Conservation (phyloP, 2,888 invertebrate genomes). For the Lamproptera curius region DNA sequence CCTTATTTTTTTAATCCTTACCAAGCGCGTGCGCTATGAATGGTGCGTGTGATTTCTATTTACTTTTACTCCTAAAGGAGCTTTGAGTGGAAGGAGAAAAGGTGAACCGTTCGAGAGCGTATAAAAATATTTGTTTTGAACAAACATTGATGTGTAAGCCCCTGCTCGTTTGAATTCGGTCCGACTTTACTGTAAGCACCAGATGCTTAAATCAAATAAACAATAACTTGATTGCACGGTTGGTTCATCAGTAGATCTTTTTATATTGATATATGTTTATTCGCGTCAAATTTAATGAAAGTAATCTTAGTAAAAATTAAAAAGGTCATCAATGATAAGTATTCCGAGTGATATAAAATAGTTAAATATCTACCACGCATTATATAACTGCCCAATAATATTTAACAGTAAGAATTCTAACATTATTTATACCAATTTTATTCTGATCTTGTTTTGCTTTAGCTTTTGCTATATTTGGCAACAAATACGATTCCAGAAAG, state of each 20-base stretch:
- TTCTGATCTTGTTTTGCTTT: no score
- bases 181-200: not conserved
- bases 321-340: not conserved
- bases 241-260: not conserved
- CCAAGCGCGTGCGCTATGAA: constrained; percentile 60
- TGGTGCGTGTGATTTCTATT: constrained; percentile 69
- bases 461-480: no score
- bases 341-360: no score
- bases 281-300: not conserved
- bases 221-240: not conserved
- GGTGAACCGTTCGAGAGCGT: constrained; percentile 52
- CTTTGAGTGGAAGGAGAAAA: constrained; percentile 45
- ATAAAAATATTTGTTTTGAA: constrained; percentile 53
- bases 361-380: no score
- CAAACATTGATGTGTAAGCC: constrained; percentile 44
- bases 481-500: no score
- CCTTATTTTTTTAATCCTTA: constrained; percentile 36
- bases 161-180: constrained; percentile 29
- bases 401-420: no score
- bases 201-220: not conserved
- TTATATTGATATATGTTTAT: not conserved
- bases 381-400: no score
- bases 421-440: no score
- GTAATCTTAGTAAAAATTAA: not conserved
- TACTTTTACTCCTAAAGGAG: constrained; percentile 65